Base-by-base conservation (phyloP, 1,140 invertebrate species). In the Drosophila sproati region DNA sequence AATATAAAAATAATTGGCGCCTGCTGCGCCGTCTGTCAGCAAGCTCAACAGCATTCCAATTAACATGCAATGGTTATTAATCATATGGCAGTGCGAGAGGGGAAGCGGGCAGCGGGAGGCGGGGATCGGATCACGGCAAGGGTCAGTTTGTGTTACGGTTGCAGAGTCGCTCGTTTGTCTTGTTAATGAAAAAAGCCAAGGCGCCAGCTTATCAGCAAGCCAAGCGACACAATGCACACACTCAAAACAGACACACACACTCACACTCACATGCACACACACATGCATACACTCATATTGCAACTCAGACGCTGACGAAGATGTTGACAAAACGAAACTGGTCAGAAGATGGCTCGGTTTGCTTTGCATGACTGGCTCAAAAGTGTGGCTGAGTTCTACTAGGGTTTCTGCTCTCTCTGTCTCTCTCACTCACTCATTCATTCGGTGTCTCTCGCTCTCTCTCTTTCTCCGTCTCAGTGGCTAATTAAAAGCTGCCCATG, bases 121-220 rank as follows among this genome's bases (percentile, higher is more conserved):
- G 39, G n/a, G 6, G 55, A 51, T 35, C 43, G 74, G 47, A 55
- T 39, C 7, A 50, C 5, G 60, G 50, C 7, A 68, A 51, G 64
- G 68, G 56, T 57, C 50, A 73, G 59, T 32, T 47, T 64, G 66
- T 67, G 20, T 20, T 20, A 20, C 20, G 20, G 20, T 20, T 20
- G 20, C 20, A 20, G 62, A 47, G 51, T 50, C 32, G 70, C 74
- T 89, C 86, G 85, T 89, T 89, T 89, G 85, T 89, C 85, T 89
- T 89, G 71, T 89, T 89, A 89, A 89, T 89, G 85, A 89, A 89
- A 91, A 91, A 89, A 91, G 89, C 89, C 81, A 90, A 91, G 89
- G 89, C 89, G 89, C 89, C 89, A 91, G 81, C 89, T 91, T 91
- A 91, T 91, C 89, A 82, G 89, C 77, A 81, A 66, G 78, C 71